Percentiles rank a stretch among this genome's conserved stretches.
Evolutionary conservation across 2,888 invertebrate genomes (phyloP).

Genomic region (Silvanus unidentatus): DNA sequence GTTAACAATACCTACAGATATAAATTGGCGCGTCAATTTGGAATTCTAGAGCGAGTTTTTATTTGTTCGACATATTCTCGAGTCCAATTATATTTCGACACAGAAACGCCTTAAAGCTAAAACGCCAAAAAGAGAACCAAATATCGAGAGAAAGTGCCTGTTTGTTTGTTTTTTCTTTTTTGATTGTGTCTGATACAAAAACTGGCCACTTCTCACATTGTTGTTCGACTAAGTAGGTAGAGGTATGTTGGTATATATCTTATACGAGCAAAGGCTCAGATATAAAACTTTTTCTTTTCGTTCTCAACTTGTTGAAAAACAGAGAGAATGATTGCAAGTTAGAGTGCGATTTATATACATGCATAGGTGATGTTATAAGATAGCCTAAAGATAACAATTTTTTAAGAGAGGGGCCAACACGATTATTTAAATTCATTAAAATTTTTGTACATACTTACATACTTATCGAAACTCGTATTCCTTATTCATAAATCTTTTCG

Average conservation of each 20-base stretch:
- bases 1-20: conserved; percentile 22
- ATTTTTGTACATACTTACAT: conserved; percentile 23
- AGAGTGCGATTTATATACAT: too few species aligned
- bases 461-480: conserved; percentile 16
- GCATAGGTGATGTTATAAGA: conserved; percentile 32
- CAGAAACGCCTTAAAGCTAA: conserved; percentile 35
- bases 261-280: too few species aligned
- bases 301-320: too few species aligned
- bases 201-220: conserved; percentile 35
- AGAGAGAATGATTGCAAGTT: too few species aligned
- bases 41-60: conserved; percentile 41
- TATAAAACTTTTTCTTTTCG: too few species aligned
- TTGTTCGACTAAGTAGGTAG: conserved; percentile 31
- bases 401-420: too few species aligned
- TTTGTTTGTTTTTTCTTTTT: conserved; percentile 35
- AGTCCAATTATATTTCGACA: conserved; percentile 42
- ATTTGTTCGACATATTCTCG: conserved; percentile 37
- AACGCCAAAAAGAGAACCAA: too few species aligned
- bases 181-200: conserved; percentile 22
- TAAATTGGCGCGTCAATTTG: conserved; percentile 39
- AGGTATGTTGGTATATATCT: conserved; percentile 32
- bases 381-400: conserved; percentile 22
- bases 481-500: too few species aligned
- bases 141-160: too few species aligned
- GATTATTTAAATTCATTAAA: conserved; percentile 21